Conservation (phyloP, 1,140 invertebrate species). For the Whitmania pigra region DNA sequence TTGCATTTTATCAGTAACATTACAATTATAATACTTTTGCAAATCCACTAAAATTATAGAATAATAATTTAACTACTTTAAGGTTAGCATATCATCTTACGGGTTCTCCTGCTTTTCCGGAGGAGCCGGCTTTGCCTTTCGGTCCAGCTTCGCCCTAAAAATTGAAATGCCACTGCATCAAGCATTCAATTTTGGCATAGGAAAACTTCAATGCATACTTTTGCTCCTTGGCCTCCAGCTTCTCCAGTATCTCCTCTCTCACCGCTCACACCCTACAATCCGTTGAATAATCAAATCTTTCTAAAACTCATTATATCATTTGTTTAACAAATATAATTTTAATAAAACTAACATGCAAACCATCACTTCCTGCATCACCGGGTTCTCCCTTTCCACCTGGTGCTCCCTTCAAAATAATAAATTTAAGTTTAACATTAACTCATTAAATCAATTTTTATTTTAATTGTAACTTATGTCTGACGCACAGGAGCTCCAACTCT, state of each 20-base stretch:
- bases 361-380: slow-evolving; percentile 9
- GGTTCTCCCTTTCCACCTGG: neutral
- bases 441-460: no score
- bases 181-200: neutral
- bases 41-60: neutral
- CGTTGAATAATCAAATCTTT: neutral
- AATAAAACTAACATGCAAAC: neutral
- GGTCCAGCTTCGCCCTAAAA: neutral
- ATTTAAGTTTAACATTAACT: no score
- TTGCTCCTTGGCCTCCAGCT: neutral
- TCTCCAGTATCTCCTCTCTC: neutral
- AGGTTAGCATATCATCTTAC: neutral
- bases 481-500: neutral
- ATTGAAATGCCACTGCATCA: neutral
- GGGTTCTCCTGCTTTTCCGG: neutral
- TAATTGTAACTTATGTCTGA: no score
- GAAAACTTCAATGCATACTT: neutral
- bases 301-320: no score
- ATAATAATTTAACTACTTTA: no score
- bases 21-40: neutral
- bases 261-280: neutral
- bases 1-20: neutral
- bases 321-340: no score
- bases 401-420: neutral
- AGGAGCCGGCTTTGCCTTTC: neutral